Evolutionary conservation across 2,888 invertebrate species (phyloP).

Genomic region (Epinotia ramella): DNA sequence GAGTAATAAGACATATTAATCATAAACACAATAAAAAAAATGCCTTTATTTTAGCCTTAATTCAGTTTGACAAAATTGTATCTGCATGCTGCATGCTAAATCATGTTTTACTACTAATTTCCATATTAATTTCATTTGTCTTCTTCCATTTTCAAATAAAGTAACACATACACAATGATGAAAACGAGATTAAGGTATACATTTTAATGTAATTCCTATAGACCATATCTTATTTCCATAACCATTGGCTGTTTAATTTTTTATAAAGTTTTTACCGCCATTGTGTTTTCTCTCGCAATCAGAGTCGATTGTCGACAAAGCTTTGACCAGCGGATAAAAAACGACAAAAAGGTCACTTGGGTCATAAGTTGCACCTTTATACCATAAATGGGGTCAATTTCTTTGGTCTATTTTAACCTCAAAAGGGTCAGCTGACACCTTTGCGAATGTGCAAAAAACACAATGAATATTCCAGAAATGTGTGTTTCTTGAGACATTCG

Average conservation of each 20-base stretch:
- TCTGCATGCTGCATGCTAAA: no score
- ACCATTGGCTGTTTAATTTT: background rate
- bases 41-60: no score
- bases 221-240: conserved; percentile 3
- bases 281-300: conserved; percentile 73
- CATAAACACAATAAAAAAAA: no score
- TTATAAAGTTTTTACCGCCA: conserved; percentile 29
- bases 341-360: conserved; percentile 57
- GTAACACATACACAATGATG: no score
- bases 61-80: no score
- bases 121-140: no score
- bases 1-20: no score
- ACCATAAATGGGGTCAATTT: conserved; percentile 66
- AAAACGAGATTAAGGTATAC: no score
- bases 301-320: conserved; percentile 72
- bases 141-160: no score
- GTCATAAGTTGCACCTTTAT: conserved; percentile 67
- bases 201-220: background rate
- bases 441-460: conserved; percentile 59
- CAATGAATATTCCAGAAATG: conserved; percentile 64
- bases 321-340: conserved; percentile 70
- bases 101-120: no score
- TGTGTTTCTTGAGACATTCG: conserved; percentile 68
- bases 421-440: conserved; percentile 55
- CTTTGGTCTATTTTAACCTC: conserved; percentile 49